Conservation (phyloP, 2,797 vertebrate genomes). For the Oreochromis mossambicus region DNA sequence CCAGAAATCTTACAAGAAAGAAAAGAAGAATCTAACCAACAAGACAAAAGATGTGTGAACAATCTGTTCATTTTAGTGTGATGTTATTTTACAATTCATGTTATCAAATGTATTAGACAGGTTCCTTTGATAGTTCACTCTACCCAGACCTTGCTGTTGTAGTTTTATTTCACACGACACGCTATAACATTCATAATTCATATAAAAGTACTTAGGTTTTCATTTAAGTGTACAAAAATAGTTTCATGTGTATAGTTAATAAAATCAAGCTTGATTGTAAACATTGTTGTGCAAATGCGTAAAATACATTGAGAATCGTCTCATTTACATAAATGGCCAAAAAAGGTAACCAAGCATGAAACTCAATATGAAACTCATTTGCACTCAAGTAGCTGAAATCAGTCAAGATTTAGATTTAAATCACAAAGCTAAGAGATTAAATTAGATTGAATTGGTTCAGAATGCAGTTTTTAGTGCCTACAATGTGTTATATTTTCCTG, state of each 20-base stretch:
- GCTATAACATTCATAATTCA: background rate
- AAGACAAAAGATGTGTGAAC: background rate
- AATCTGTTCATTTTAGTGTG: background rate
- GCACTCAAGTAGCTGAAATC: background rate
- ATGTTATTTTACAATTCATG: background rate
- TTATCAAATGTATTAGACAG: background rate
- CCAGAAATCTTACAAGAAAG: conserved; percentile 38
- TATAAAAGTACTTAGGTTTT: background rate
- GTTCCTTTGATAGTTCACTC: background rate
- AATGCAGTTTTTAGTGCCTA: background rate
- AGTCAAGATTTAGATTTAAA: background rate
- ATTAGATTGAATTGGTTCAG: background rate
- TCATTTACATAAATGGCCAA: background rate
- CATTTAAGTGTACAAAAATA: conserved; percentile 13
- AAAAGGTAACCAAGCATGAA: background rate
- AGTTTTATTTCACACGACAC: background rate
- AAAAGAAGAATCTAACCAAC: conserved; percentile 48
- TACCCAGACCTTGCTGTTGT: background rate
- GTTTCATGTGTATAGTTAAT: background rate
- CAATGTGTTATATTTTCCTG: background rate
- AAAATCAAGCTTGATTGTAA: conserved; percentile 44
- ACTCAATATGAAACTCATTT: background rate
- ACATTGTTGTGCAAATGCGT: background rate
- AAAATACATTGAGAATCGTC: background rate
- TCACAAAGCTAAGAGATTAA: background rate